Percentiles rank a stretch among this genome's conserved stretches.
Conservation (phyloP, 2,888 invertebrate species). For the Panopea generosa region DNA sequence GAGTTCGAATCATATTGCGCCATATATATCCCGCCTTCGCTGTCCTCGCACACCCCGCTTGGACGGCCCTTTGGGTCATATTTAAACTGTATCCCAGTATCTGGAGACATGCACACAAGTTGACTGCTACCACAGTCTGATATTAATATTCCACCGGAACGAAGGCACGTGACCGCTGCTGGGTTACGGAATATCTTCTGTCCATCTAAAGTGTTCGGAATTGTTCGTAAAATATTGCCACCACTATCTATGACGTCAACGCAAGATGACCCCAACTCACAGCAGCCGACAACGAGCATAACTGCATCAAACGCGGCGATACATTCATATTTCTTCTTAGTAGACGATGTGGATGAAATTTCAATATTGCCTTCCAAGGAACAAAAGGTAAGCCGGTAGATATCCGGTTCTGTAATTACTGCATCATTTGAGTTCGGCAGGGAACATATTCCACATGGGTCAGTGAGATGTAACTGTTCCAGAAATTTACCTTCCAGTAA, state of each 20-base stretch:
- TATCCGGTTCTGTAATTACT: slow-evolving; percentile 64
- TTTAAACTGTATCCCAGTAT: slow-evolving; percentile 51
- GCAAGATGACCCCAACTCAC: slow-evolving; percentile 54
- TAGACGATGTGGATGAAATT: slow-evolving; percentile 57
- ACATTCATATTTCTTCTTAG: slow-evolving; percentile 64
- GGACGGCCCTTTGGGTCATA: slow-evolving; percentile 61
- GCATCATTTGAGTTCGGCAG: slow-evolving; percentile 55
- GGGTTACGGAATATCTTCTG: slow-evolving; percentile 61
- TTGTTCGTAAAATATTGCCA: slow-evolving; percentile 59
- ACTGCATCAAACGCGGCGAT: slow-evolving; percentile 57
- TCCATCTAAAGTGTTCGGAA: slow-evolving; percentile 40
- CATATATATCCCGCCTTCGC: slow-evolving; percentile 52
- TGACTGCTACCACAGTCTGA: slow-evolving; percentile 63
- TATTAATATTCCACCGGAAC: slow-evolving; percentile 56
- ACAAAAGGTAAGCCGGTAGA: slow-evolving; percentile 59
- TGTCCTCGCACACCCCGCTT: slow-evolving; percentile 60
- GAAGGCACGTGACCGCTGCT: slow-evolving; percentile 55
- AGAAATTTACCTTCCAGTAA: slow-evolving; percentile 42
- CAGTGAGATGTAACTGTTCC: slow-evolving; percentile 52
- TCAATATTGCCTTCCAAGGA: slow-evolving; percentile 45
- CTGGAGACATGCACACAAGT: slow-evolving; percentile 54
- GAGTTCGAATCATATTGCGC: slow-evolving; percentile 61
- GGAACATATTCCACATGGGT: slow-evolving; percentile 64
- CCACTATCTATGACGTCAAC: slow-evolving; percentile 63
- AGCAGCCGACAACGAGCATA: slow-evolving; percentile 64